Evolutionary conservation across 2,888 invertebrate genomes (phyloP), one percentile per base, ranked within the genome.

Genomic region (Bedellia somnulentella): DNA sequence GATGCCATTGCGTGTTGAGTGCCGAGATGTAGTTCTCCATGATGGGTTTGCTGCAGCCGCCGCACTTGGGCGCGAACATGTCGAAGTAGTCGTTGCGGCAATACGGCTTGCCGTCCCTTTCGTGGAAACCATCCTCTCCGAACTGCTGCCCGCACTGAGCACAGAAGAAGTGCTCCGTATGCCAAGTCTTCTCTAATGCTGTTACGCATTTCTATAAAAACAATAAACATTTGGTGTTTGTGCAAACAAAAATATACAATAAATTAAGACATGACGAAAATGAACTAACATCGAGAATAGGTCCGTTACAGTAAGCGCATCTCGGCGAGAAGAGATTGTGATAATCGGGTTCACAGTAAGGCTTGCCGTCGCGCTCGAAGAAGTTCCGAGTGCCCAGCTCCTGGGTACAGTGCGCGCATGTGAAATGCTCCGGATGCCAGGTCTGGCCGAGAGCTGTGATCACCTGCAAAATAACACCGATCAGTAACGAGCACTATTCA

Each of bases 391-490:
- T 97, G 36, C 97, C 98, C 53, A 99, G 75, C 63, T 96, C 95
- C 57, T 94, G 92, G 52, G 88, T 90, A 82, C 99, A 99, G 57
- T 97, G 95, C 42, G 90, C 90, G 80, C 99, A 99, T 36, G 89
- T 92, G 75, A 99, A 99, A 71, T 98, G 98, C 76, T 98, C 98
- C 27, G 97, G 96, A 67, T 99, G 98, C 97, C 97, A 99, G 39
- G 97, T 96, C 70, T 94, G 92, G 32, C 97, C 98, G 61, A 99
- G 63, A 12, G 98, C 98, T 38, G 97, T 98, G 59, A 94, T 93
- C 46, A 95, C 90, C 75, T 75, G 63, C 35, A 15, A 41, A 41
- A 47, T 49, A 44, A 52, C 33, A 49, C 12, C 52, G 44, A 43
- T n/a, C n/a, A n/a, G n/a, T n/a, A n/a, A n/a, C n/a, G n/a, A n/a